phyloP scores from a whole-genome alignment of 2,888 invertebrate species.

The Lasioglossum morio region DNA sequence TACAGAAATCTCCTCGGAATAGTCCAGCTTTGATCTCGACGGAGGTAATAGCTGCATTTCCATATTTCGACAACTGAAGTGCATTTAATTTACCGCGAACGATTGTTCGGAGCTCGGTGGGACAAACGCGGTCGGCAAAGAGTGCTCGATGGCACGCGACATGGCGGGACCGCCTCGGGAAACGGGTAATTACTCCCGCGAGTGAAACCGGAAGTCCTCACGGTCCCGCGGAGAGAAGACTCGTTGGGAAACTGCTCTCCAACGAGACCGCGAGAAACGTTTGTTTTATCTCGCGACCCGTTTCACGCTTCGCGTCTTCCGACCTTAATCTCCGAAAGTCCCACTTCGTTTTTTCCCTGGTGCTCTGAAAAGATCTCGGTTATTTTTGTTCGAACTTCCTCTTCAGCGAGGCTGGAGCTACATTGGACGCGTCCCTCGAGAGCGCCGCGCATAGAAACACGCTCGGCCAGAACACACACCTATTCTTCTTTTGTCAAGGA shows the following conservation, averaged over 20 bases:
- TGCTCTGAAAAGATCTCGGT: not conserved
- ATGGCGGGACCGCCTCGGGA: constrained; percentile 5
- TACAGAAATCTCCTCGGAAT: too few relatives aligned
- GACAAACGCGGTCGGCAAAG: not conserved
- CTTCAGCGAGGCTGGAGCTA: constrained; percentile 11
- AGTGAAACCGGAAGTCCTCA: constrained; percentile 33
- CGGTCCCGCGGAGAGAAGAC: constrained; percentile 35
- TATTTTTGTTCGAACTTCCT: not conserved
- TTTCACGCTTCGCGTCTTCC: not conserved
- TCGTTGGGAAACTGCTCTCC: constrained; percentile 4
- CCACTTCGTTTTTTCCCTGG: not conserved
- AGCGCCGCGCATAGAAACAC: constrained; percentile 3
- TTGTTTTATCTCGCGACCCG: constrained; percentile 25
- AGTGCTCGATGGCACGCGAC: not conserved
- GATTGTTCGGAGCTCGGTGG: not conserved
- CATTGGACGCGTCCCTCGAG: constrained; percentile 4
- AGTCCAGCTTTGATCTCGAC: not conserved
- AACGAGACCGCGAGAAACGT: constrained; percentile 9
- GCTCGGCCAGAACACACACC: not conserved
- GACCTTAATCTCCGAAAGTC: constrained; percentile 12
- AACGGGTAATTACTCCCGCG: constrained; percentile 3
- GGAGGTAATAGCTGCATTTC: not conserved
- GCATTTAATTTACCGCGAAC: not conserved
- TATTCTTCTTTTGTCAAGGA: constrained; percentile 26
- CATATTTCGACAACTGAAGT: not conserved